Evolutionary conservation across 2,113 vertebrate species (phyloP).

Genomic region (Heterocephalus glaber): DNA sequence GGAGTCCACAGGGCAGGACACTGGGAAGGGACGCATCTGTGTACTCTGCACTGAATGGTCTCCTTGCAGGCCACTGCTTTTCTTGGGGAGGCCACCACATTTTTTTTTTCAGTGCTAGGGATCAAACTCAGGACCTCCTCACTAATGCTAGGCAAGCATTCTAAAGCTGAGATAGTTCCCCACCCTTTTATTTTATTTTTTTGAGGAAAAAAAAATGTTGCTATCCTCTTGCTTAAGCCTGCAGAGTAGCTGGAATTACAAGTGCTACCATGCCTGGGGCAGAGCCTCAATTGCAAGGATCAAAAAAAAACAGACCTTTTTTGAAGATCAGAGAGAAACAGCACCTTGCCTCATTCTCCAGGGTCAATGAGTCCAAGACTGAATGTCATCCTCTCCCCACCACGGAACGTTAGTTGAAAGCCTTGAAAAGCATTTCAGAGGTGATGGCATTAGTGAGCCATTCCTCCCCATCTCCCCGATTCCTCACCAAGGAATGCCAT

Average conservation of each 20-base stretch:
- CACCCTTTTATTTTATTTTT: neutral
- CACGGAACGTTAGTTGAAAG: neutral
- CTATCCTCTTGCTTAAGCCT: neutral
- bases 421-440: neutral
- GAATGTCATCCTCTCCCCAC: neutral
- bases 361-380: neutral
- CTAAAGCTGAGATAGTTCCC: neutral
- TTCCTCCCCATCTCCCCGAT: neutral
- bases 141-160: neutral
- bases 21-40: neutral
- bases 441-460: neutral
- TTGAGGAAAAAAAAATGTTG: neutral
- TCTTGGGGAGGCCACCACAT: fast-evolving
- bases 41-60: fast-evolving
- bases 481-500: neutral
- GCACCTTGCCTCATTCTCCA: neutral
- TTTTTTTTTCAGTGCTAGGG: neutral
- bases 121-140: neutral
- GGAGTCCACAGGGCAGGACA: neutral
- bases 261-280: neutral
- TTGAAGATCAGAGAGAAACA: neutral
- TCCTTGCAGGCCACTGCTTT: neutral
- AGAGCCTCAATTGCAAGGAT: conserved; percentile 1
- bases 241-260: neutral
- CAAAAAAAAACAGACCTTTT: neutral